phyloP scores from a whole-genome alignment of 1,140 invertebrate genomes.

The Bilobella aurantiaca region DNA sequence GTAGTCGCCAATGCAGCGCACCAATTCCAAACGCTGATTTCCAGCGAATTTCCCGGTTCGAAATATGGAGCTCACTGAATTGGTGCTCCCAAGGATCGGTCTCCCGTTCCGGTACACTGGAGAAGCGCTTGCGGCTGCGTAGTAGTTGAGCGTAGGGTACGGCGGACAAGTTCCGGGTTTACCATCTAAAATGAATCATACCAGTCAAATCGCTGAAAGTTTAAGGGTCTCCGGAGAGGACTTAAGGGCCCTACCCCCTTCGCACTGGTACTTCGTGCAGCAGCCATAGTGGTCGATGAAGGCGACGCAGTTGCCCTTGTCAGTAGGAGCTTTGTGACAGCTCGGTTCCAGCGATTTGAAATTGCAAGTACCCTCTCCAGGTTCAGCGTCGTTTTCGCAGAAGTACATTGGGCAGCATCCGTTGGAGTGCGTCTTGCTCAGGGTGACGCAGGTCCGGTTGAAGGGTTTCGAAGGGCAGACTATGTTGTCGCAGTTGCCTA shows the following conservation, averaged over 20 bases:
- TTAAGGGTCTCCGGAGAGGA: neutral
- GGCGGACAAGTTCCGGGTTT: slow-evolving; percentile 30
- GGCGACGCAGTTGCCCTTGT: slow-evolving; percentile 28
- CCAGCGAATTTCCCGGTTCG: neutral
- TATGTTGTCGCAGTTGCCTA: slow-evolving; percentile 24
- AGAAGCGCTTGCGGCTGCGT: neutral
- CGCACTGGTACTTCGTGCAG: slow-evolving; percentile 31
- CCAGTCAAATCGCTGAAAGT: neutral
- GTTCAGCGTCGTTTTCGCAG: slow-evolving; percentile 21
- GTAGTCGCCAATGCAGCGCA: slow-evolving; percentile 21
- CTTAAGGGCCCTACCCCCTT: slow-evolving; percentile 13
- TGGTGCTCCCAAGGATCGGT: neutral
- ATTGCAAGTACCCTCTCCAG: slow-evolving; percentile 22
- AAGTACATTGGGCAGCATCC: slow-evolving; percentile 29
- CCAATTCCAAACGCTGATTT: no score
- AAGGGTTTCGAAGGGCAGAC: slow-evolving; percentile 24
- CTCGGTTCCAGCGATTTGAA: slow-evolving; percentile 21
- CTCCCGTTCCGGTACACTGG: neutral
- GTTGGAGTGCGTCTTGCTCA: slow-evolving; percentile 10
- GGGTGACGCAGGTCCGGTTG: slow-evolving; percentile 22
- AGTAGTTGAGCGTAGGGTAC: neutral
- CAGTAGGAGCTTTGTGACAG: slow-evolving; percentile 21
- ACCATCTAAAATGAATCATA: slow-evolving; percentile 14
- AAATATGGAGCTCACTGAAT: neutral
- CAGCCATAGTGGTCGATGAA: slow-evolving; percentile 27